A percentile compares a stretch with the other conserved stretches of the same genome.
phyloP scores from a whole-genome alignment of 2,888 invertebrate genomes.

The Mesopsocus fuscifrons region DNA sequence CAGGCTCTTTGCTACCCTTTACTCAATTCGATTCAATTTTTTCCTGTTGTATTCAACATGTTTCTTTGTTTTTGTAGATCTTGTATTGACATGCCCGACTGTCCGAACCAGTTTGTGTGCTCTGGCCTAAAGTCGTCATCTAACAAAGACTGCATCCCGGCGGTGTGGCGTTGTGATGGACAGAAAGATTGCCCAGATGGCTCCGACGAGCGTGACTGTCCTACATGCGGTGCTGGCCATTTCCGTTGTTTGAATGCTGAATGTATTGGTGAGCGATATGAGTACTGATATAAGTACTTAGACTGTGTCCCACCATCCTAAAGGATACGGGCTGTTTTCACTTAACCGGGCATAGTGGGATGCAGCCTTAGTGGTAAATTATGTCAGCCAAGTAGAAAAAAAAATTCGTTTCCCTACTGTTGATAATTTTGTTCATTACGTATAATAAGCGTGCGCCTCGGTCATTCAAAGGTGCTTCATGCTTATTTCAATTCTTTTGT shows the following conservation, averaged over 20 bases:
- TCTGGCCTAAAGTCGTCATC: slow-evolving; percentile 23
- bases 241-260: slow-evolving; percentile 39
- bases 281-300: background rate
- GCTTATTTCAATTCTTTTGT: slow-evolving; percentile 11
- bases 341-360: no score
- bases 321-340: no score
- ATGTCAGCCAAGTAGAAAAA: no score
- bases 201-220: slow-evolving; percentile 58
- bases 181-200: slow-evolving; percentile 67
- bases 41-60: no score
- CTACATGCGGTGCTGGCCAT: slow-evolving; percentile 46
- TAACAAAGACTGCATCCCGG: slow-evolving; percentile 46
- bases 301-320: no score
- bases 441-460: background rate
- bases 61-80: slow-evolving; percentile 26
- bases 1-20: no score
- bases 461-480: slow-evolving; percentile 3
- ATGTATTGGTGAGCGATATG: slow-evolving; percentile 33
- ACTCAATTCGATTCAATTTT: no score
- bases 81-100: slow-evolving; percentile 46
- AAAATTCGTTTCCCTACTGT: no score
- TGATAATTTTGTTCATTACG: background rate
- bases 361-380: no score
- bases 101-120: slow-evolving; percentile 54
- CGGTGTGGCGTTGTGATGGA: slow-evolving; percentile 57